Evolutionary conservation across 30 jellyfish, hydroid and myxozoan species (phyloP).

Genomic region (Phacellophora camtschatica): DNA sequence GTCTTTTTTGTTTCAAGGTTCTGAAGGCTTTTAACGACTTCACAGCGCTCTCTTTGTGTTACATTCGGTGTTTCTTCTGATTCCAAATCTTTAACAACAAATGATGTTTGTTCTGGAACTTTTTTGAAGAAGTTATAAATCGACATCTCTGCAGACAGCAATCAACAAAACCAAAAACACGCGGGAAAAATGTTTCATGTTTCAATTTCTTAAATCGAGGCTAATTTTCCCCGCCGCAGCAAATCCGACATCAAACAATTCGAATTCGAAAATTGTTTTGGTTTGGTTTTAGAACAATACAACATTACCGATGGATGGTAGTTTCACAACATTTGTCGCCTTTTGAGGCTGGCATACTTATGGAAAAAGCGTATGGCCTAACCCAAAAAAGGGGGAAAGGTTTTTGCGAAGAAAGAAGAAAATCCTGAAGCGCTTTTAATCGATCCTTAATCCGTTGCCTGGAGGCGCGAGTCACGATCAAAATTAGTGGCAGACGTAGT

Average conservation of each 20-base stretch:
- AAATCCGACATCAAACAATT: neutral
- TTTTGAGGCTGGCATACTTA: slow-evolving; percentile 26
- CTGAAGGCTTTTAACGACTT: neutral
- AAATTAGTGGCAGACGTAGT: neutral
- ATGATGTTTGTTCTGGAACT: too few species aligned
- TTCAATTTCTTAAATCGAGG: neutral
- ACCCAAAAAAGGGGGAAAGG: slow-evolving; percentile 1
- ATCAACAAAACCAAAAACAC: neutral
- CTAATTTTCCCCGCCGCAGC: neutral
- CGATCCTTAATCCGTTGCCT: neutral
- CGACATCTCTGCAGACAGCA: too few species aligned
- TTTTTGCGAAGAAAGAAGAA: slow-evolving; percentile 11
- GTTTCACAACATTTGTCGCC: neutral
- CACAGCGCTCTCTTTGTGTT: neutral
- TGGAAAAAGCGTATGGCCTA: slow-evolving; percentile 20
- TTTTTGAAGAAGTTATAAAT: too few species aligned
- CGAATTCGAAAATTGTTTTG: too few species aligned
- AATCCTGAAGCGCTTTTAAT: too few species aligned
- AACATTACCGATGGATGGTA: too few species aligned
- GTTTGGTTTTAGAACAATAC: too few species aligned
- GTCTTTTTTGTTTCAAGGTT: neutral
- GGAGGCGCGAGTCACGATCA: neutral
- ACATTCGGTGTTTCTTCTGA: too few species aligned
- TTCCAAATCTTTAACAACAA: too few species aligned
- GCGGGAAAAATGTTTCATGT: neutral